phyloP scores from a whole-genome alignment of 2,797 vertebrate genomes.

The Nyctibius grandis region DNA sequence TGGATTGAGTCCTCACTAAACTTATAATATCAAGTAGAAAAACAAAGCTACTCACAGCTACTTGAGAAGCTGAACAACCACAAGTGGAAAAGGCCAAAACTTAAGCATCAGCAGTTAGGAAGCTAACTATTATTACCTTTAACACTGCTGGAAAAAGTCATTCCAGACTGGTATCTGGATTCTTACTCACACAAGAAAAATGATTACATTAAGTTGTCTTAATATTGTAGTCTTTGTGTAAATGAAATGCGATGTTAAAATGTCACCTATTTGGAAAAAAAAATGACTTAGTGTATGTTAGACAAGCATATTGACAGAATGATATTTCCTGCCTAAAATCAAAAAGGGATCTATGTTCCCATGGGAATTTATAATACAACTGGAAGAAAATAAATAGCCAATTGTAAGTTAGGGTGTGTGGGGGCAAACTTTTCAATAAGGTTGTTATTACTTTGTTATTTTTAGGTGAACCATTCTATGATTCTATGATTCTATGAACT shows the following conservation, averaged over 20 bases:
- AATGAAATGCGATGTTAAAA: constrained; percentile 51
- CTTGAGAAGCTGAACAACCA: neutral
- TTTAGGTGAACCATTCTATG: no score
- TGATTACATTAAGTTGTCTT: constrained; percentile 42
- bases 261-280: constrained; percentile 54
- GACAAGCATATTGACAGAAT: constrained; percentile 55
- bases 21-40: neutral
- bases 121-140: constrained; percentile 33
- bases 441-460: constrained; percentile 13
- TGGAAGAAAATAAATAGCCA: constrained; percentile 58
- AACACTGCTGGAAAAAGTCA: constrained; percentile 33
- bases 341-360: constrained; percentile 46
- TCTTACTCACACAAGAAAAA: constrained; percentile 56
- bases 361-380: constrained; percentile 39
- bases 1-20: neutral
- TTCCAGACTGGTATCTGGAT: constrained; percentile 59
- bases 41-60: neutral
- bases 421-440: neutral
- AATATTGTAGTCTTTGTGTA: constrained; percentile 53
- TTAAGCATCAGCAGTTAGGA: constrained; percentile 23
- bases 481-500: no score
- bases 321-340: constrained; percentile 65
- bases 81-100: constrained; percentile 32
- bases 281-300: constrained; percentile 36
- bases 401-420: neutral